phyloP scores from a whole-genome alignment of 2,797 vertebrate genomes.

The Tapirus indicus region DNA sequence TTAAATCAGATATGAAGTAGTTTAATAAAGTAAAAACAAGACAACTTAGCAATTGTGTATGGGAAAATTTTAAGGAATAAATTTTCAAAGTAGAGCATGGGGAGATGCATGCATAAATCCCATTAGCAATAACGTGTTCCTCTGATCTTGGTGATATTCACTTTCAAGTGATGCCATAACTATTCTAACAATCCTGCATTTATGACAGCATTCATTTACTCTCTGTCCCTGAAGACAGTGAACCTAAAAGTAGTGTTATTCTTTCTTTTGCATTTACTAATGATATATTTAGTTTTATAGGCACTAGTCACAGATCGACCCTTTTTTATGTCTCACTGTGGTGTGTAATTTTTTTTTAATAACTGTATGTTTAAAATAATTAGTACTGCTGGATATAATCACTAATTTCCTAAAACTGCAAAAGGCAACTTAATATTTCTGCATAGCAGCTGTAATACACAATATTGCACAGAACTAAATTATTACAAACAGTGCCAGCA shows the following conservation, averaged over 20 bases:
- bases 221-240: conserved; percentile 66
- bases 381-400: conserved; percentile 84
- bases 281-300: conserved; percentile 83
- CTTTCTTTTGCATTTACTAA: conserved; percentile 80
- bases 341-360: conserved; percentile 81
- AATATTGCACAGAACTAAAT: conserved; percentile 87
- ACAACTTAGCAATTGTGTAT: conserved; percentile 70
- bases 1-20: conserved; percentile 80
- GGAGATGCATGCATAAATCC: conserved; percentile 83
- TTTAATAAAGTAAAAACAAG: conserved; percentile 81
- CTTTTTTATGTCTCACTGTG: conserved; percentile 74
- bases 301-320: conserved; percentile 79
- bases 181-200: conserved; percentile 79
- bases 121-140: conserved; percentile 81
- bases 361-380: conserved; percentile 87
- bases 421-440: conserved; percentile 88
- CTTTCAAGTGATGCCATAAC: conserved; percentile 84
- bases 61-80: conserved; percentile 79
- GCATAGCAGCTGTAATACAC: conserved; percentile 86
- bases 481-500: conserved; percentile 88
- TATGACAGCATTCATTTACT: conserved; percentile 80
- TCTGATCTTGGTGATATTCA: conserved; percentile 82
- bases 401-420: conserved; percentile 85
- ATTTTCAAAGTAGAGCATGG: conserved; percentile 79
- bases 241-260: conserved; percentile 75